Evolutionary conservation across 2,797 vertebrate genomes (phyloP).

Genomic region (Cirrhinus molitorella): DNA sequence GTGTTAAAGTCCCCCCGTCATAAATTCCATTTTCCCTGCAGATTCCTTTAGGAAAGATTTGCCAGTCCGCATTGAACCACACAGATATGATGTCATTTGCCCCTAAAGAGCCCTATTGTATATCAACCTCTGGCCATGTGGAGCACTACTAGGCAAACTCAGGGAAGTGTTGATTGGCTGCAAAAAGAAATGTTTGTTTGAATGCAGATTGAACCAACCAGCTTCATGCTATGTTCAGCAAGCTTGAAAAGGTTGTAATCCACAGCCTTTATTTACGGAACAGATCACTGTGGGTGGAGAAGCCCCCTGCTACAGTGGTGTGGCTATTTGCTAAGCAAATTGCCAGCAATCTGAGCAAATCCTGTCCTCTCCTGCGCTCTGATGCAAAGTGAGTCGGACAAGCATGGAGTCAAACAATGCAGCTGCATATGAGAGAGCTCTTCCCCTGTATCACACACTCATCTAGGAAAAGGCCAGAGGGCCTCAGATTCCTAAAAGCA

Average conservation of each 20-base stretch:
- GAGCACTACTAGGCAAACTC: background rate
- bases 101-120: background rate
- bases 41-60: background rate
- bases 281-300: constrained; percentile 50
- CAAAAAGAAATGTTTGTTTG: background rate
- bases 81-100: background rate
- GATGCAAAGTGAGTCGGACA: constrained; percentile 63
- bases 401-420: constrained; percentile 62
- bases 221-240: constrained; percentile 5
- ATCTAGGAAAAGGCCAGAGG: constrained; percentile 36
- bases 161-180: background rate
- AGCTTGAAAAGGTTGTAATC: constrained; percentile 11
- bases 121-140: constrained; percentile 2
- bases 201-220: background rate
- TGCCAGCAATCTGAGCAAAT: constrained; percentile 55
- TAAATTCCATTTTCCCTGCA: constrained; percentile 13
- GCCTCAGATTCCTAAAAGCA: constrained; percentile 48
- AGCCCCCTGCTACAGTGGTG: constrained; percentile 58
- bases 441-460: constrained; percentile 47
- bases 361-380: constrained; percentile 44
- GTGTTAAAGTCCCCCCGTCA: background rate
- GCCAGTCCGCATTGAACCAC: background rate
- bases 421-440: constrained; percentile 61
- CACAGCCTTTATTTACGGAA: constrained; percentile 44
- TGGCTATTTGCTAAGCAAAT: constrained; percentile 80